Percentiles rank a stretch among this genome's conserved stretches.
Conservation (phyloP, 2,113 vertebrate species). For the Rhinolophus sinicus region DNA sequence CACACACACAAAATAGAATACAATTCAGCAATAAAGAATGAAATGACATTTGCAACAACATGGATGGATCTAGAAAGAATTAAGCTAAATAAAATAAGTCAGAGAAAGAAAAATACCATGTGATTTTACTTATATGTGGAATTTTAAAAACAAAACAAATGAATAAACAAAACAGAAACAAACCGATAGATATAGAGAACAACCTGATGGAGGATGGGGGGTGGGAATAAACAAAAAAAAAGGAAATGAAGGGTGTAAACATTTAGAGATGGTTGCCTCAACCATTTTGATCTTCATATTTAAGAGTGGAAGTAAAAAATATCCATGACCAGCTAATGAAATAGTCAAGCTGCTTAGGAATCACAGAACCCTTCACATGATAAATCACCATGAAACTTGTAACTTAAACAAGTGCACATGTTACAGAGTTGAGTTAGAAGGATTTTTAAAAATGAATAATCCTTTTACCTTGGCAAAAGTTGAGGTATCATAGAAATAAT, state of each 20-base stretch:
- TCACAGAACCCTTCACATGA: neutral
- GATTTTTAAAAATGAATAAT: neutral
- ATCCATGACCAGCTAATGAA: neutral
- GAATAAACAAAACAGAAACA: neutral
- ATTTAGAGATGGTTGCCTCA: slow-evolving; percentile 9
- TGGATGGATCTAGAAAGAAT: neutral
- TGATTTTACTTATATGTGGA: neutral
- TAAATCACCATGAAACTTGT: neutral
- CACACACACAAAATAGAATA: neutral
- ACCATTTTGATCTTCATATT: neutral
- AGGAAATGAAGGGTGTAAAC: neutral
- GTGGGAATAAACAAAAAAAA: neutral
- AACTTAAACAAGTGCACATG: neutral
- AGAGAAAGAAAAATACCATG: neutral
- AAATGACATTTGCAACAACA: neutral
- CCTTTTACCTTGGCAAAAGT: neutral
- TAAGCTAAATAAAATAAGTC: neutral
- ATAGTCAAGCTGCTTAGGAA: neutral
- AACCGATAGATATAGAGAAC: neutral
- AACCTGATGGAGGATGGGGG: neutral
- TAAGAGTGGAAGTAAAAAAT: neutral
- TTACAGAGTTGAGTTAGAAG: neutral
- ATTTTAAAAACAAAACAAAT: neutral
- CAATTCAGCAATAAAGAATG: neutral
- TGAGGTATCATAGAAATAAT: neutral